These are phyloP conservation scores for Odontamblyopus lacepedii DNA, from an alignment of 2,797 vertebrate species.

Conservation along the genomic window DNA sequence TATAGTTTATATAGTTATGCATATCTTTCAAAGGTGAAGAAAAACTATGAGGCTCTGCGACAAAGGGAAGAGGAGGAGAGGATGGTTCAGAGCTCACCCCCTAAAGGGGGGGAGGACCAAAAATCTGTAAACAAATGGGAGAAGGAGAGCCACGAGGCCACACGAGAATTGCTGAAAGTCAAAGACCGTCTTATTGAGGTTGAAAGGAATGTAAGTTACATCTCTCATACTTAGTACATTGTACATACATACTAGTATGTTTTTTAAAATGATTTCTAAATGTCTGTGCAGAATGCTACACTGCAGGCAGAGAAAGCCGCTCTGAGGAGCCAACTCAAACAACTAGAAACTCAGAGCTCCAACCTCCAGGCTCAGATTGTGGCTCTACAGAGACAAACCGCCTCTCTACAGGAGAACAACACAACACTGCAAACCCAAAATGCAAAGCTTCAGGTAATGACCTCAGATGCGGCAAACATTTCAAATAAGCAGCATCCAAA, in stretches of 20 bases:
- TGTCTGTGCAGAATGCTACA: constrained; percentile 88
- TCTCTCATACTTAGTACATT: background rate
- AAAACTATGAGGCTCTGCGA: constrained; percentile 97
- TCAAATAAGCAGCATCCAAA: background rate
- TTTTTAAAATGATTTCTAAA: background rate
- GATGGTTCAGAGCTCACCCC: constrained; percentile 88
- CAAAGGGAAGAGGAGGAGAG: constrained; percentile 97
- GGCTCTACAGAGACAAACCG: constrained; percentile 91
- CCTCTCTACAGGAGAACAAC: constrained; percentile 94
- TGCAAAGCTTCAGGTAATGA: constrained; percentile 93
- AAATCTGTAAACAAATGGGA: constrained; percentile 88
- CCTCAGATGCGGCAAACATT: background rate
- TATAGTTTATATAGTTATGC: background rate
- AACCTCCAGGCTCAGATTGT: constrained; percentile 98
- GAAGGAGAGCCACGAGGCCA: constrained; percentile 94
- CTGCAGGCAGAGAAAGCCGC: constrained; percentile 97
- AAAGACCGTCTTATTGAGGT: constrained; percentile 98
- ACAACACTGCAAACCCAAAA: constrained; percentile 94
- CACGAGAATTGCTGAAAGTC: constrained; percentile 92
- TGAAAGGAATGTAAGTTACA: constrained; percentile 92
- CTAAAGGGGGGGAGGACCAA: constrained; percentile 81
- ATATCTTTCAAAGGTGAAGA: constrained; percentile 86
- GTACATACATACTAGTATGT: background rate
- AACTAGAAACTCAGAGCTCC: constrained; percentile 92
- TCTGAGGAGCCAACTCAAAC: constrained; percentile 91